Percentiles rank a stretch among this genome's conserved stretches.
Evolutionary conservation across 2,113 vertebrate genomes (phyloP).

Genomic region (Corythaeola cristata): DNA sequence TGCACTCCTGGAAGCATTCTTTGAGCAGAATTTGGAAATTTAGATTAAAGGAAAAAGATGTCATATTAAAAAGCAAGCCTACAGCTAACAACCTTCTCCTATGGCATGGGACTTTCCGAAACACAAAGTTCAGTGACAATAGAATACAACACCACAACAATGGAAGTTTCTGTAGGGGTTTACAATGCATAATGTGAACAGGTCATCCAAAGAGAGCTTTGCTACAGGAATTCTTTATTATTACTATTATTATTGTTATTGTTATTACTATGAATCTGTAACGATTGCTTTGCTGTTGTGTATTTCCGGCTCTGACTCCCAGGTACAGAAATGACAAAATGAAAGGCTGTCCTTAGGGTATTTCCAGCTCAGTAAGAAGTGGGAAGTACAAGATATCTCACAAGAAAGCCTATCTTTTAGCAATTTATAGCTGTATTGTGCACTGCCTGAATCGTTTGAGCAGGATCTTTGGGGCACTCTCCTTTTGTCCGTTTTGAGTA

Average conservation of each 20-base stretch:
- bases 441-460: not conserved
- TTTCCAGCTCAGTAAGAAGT: slow-evolving; percentile 30
- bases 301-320: not conserved
- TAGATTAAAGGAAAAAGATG: slow-evolving; percentile 2
- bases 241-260: not conserved
- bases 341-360: slow-evolving; percentile 6
- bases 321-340: slow-evolving; percentile 28
- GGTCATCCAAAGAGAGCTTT: not conserved
- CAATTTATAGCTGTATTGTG: not conserved
- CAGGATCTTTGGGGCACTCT: not conserved
- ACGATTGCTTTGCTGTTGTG: not conserved
- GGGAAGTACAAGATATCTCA: not conserved
- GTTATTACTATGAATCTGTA: not conserved
- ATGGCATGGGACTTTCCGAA: not conserved
- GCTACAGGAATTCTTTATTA: not conserved
- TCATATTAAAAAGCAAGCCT: not conserved
- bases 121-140: not conserved
- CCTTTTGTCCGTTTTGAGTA: not conserved
- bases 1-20: not conserved
- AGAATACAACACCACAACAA: not conserved
- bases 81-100: not conserved
- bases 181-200: not conserved
- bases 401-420: slow-evolving; percentile 20
- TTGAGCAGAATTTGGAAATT: not conserved
- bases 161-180: not conserved